Conservation (phyloP, 2,797 vertebrate species). For the Chromobotia macracanthus region DNA sequence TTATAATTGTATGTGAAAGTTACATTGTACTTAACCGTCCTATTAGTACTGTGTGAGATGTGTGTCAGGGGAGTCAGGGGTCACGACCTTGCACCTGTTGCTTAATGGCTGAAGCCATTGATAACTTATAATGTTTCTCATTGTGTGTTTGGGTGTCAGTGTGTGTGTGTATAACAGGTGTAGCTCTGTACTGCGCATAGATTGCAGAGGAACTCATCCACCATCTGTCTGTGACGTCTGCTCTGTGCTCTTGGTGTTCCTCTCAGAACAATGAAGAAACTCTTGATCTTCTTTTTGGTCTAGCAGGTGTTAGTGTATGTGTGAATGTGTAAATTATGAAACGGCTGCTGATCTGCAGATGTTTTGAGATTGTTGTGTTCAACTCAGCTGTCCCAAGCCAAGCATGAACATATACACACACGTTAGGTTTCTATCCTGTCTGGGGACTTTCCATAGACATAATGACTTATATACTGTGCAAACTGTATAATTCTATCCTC, state of each 20-base stretch:
- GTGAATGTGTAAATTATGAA: constrained; percentile 21
- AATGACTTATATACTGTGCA: too few relatives aligned
- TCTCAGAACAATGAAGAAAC: constrained; percentile 35
- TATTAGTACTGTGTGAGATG: too few relatives aligned
- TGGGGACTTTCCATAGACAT: too few relatives aligned
- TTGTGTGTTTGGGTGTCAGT: constrained; percentile 35
- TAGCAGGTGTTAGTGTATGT: constrained; percentile 36
- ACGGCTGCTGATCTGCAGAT: constrained; percentile 12
- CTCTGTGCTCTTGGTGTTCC: constrained; percentile 31
- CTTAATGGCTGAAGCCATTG: constrained; percentile 10
- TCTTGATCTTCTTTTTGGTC: constrained; percentile 32
- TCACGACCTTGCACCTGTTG: too few relatives aligned
- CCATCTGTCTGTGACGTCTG: constrained; percentile 50
- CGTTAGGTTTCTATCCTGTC: too few relatives aligned
- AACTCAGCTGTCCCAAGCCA: background rate
- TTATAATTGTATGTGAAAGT: too few relatives aligned
- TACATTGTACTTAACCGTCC: too few relatives aligned
- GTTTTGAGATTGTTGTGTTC: constrained; percentile 1
- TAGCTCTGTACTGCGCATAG: background rate
- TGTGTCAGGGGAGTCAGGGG: too few relatives aligned
- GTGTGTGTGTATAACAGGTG: constrained; percentile 19
- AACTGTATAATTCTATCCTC: too few relatives aligned
- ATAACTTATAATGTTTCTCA: constrained; percentile 12
- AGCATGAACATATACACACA: background rate
- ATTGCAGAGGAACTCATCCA: constrained; percentile 29